These are phyloP conservation scores for Formica selysi DNA, from an alignment of 1,140 invertebrate species.

Conservation along the genomic window DNA sequence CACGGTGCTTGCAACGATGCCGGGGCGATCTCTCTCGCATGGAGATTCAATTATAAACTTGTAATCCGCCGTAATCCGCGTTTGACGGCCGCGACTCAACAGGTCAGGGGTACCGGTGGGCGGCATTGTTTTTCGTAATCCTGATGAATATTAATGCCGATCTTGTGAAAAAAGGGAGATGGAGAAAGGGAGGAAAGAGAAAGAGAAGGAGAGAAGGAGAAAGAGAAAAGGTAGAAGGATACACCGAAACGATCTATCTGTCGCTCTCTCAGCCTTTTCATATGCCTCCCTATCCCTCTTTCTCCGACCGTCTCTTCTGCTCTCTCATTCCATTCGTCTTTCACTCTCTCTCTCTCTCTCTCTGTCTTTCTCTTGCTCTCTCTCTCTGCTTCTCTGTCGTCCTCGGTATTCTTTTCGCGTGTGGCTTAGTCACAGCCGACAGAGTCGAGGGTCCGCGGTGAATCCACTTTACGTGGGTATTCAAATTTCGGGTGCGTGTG, in stretches of 20 bases:
- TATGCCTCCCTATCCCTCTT: constrained; percentile 25
- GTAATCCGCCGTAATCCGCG: constrained; percentile 82
- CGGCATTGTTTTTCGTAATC: constrained; percentile 83
- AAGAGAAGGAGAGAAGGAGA: neutral
- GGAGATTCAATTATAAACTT: constrained; percentile 83
- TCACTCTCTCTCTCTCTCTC: neutral
- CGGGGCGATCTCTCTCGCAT: constrained; percentile 64
- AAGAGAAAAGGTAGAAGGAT: neutral
- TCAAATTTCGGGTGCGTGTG: constrained; percentile 83
- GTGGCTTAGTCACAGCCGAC: constrained; percentile 81
- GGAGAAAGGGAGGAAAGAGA: neutral
- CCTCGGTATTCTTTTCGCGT: constrained; percentile 85
- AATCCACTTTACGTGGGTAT: constrained; percentile 82
- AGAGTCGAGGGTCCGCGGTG: constrained; percentile 67
- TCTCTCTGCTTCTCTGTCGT: constrained; percentile 5
- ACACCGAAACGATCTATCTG: constrained; percentile 23
- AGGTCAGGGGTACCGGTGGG: constrained; percentile 81
- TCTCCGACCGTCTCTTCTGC: neutral
- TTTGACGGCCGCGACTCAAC: constrained; percentile 81
- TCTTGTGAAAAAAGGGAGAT: constrained; percentile 72
- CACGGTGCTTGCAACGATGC: constrained; percentile 8
- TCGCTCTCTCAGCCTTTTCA: constrained; percentile 23
- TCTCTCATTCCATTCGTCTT: neutral
- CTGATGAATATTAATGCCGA: constrained; percentile 84
- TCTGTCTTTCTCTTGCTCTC: neutral